phyloP scores from a whole-genome alignment of 2,888 invertebrate genomes.

The Macaria liturata region DNA sequence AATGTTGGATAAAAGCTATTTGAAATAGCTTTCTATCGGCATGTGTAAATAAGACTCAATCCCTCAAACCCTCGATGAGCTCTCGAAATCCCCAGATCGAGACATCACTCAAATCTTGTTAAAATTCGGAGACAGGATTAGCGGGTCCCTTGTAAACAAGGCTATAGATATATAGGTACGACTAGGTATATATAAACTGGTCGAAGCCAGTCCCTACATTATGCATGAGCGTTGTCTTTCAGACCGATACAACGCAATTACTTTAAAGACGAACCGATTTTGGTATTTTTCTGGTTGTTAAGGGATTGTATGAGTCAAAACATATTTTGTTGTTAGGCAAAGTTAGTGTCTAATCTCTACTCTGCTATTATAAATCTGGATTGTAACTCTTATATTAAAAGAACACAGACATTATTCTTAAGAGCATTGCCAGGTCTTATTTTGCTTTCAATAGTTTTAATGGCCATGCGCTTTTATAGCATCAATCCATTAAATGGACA shows the following conservation, averaged over 20 bases:
- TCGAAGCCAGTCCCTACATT: constrained; percentile 59
- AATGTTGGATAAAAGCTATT: too few relatives aligned
- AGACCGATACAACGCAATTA: constrained; percentile 48
- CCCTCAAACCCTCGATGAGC: constrained; percentile 39
- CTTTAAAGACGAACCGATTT: background rate
- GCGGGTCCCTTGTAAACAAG: constrained; percentile 69
- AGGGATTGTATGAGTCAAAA: too few relatives aligned
- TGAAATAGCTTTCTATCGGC: constrained; percentile 17
- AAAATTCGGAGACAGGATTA: constrained; percentile 72
- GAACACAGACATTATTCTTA: too few relatives aligned
- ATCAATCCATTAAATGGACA: background rate
- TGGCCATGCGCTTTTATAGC: too few relatives aligned
- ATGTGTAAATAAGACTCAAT: constrained; percentile 47
- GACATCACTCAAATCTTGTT: constrained; percentile 71
- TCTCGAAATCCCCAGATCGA: constrained; percentile 44
- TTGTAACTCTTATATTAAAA: too few relatives aligned
- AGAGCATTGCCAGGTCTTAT: too few relatives aligned
- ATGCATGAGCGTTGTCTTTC: constrained; percentile 66
- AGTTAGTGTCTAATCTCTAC: too few relatives aligned
- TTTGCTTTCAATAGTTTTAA: too few relatives aligned
- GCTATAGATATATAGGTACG: constrained; percentile 51
- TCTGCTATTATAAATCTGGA: too few relatives aligned
- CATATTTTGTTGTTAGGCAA: too few relatives aligned
- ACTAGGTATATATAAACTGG: constrained; percentile 51
- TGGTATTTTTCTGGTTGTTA: too few relatives aligned